Evolutionary conservation across 2,888 invertebrate species (phyloP), one percentile per base, ranked within the genome.

Genomic region (Drosophila prolongata): DNA sequence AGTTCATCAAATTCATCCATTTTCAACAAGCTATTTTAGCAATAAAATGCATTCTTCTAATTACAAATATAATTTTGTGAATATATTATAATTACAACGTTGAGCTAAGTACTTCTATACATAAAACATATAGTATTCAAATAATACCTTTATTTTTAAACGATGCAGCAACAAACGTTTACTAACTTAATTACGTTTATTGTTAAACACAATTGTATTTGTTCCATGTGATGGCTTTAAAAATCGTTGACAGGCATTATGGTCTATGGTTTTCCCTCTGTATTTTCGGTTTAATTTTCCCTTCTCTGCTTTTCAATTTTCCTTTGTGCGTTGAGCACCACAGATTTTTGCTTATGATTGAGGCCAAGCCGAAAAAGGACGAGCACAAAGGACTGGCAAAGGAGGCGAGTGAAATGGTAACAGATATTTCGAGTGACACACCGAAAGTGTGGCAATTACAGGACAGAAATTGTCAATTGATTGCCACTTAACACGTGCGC

Each of bases 401-500:
- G 53, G 34, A 9, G 5, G 11, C 34, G 3, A 14, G 19, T 42
- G 42, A 42, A 59, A 42, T 42, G 53, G 58, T 59, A 42, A 53
- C 34, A 38, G 38, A 61, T 57, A 57, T 44, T 57, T 57, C 30
- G 46, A 34, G 14, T 38, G 62, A 47, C 59, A 24, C 54, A 30
- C 47, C 64, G 19, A 49, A 73, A 79, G 80, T 78, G 83, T 76
- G 61, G 78, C 80, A 80, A 79, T 82, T 80, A 82, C 76, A 64
- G 53, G 73, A 50, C 42, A 64, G 47, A 71, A 79, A 64, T 64
- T 79, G 71, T 76, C 83, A 76, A 79, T 82, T 80, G 80, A 71
- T 79, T 82, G 80, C 78, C 80, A 80, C 80, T 80, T 79, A 67
- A 65, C 80, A 80, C 76, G 74, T 79, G 78, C 69, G 61, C 62